Conservation (phyloP, 2,888 invertebrate species). For the Caradrina kadenii region DNA sequence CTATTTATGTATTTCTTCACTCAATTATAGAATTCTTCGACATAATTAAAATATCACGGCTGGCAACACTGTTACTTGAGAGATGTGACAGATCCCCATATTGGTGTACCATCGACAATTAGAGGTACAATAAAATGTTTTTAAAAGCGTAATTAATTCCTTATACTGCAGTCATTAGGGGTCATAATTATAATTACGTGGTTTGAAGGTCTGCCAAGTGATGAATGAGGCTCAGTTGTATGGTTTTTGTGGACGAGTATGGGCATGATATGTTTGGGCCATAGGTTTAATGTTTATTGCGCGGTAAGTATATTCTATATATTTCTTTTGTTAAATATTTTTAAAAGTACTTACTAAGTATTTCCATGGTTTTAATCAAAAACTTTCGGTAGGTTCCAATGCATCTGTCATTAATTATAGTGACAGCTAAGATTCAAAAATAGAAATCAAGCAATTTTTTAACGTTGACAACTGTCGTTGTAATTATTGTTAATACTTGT, state of each 20-base stretch:
- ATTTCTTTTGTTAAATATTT: too few species aligned
- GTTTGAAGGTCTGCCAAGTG: constrained; percentile 60
- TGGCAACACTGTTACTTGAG: constrained; percentile 56
- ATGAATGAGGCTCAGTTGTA: constrained; percentile 61
- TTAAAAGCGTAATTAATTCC: constrained; percentile 72
- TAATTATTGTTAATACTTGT: too few species aligned
- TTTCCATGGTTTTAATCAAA: too few species aligned
- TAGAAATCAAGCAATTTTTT: too few species aligned
- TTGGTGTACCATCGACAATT: constrained; percentile 72
- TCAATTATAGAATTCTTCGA: constrained; percentile 60
- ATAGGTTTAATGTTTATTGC: constrained; percentile 25
- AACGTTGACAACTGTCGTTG: too few species aligned
- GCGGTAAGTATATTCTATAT: background rate
- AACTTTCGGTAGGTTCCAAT: too few species aligned
- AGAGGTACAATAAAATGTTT: constrained; percentile 72
- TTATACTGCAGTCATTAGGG: constrained; percentile 75
- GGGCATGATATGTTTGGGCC: constrained; percentile 43
- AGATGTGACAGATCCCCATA: constrained; percentile 68
- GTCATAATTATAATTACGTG: constrained; percentile 66
- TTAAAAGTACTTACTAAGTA: background rate
- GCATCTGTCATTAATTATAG: too few species aligned
- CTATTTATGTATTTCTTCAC: constrained; percentile 49
- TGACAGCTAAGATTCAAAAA: too few species aligned
- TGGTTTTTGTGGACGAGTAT: constrained; percentile 47
- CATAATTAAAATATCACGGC: constrained; percentile 65